phyloP scores from a whole-genome alignment of 2,888 invertebrate genomes.

The Allolobophora icterica region DNA sequence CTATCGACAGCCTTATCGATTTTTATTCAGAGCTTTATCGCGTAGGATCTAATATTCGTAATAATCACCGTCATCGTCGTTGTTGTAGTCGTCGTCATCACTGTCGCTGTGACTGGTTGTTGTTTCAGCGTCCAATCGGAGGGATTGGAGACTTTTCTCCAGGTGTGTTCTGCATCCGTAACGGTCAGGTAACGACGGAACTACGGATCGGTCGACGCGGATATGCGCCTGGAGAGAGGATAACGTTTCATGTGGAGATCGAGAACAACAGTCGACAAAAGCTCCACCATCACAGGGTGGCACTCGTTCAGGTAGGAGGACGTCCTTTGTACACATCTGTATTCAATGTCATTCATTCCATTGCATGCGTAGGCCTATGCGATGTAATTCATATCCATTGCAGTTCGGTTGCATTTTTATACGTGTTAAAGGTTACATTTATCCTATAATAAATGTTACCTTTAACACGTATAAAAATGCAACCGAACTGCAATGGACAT shows the following conservation, averaged over 20 bases:
- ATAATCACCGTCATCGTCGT: background rate
- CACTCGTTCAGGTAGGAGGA: slow-evolving; percentile 42
- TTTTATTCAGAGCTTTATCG: background rate
- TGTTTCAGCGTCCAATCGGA: slow-evolving; percentile 35
- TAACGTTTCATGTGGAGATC: slow-evolving; percentile 38
- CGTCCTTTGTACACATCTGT: background rate
- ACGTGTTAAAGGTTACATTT: too few relatives aligned
- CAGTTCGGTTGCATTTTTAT: too few relatives aligned
- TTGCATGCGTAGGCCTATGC: too few relatives aligned
- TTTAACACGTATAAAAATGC: too few relatives aligned
- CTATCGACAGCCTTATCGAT: too few relatives aligned
- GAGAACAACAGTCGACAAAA: slow-evolving; percentile 34
- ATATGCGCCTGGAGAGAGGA: slow-evolving; percentile 39
- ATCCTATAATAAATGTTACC: too few relatives aligned
- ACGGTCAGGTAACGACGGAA: slow-evolving; percentile 36
- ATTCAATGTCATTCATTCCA: too few relatives aligned
- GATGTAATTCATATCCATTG: too few relatives aligned
- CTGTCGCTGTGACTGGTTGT: background rate
- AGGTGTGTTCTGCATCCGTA: slow-evolving; percentile 36
- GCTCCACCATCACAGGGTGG: slow-evolving; percentile 28
- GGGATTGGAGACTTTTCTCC: slow-evolving; percentile 35
- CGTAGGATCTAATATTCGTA: background rate
- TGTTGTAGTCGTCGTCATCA: background rate
- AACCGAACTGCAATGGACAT: too few relatives aligned
- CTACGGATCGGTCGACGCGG: slow-evolving; percentile 36